Evolutionary conservation across 1,140 invertebrate species (phyloP).

Genomic region (Octopus bimaculoides): DNA sequence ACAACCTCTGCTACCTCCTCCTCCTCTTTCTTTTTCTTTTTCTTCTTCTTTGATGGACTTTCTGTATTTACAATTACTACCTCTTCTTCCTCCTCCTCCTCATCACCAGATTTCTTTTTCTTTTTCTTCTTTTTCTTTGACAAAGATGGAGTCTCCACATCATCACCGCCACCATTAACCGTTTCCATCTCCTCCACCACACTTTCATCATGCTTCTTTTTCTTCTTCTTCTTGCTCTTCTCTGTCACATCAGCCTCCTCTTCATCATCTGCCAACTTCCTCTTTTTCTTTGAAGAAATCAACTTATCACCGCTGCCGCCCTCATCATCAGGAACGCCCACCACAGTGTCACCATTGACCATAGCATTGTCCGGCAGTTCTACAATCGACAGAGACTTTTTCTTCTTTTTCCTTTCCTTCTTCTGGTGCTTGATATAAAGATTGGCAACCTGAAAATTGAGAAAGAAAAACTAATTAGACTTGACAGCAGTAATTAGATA

Average conservation of each 20-base stretch:
- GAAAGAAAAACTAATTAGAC: conserved; percentile 14
- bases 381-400: conserved; percentile 25
- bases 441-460: conserved; percentile 39
- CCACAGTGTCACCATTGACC: neutral
- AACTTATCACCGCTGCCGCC: neutral
- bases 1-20: conserved; percentile 3
- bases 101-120: conserved; percentile 41
- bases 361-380: conserved; percentile 3
- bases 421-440: conserved; percentile 44
- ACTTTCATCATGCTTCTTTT: conserved; percentile 22
- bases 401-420: conserved; percentile 47
- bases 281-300: neutral
- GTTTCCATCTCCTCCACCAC: conserved; percentile 21
- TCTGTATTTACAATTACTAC: conserved; percentile 17
- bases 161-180: neutral
- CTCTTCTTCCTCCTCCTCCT: conserved; percentile 19
- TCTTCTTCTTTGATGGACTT: conserved; percentile 29
- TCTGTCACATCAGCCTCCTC: conserved; percentile 24
- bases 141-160: neutral
- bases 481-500: neutral
- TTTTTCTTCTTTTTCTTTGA: conserved; percentile 48
- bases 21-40: conserved; percentile 31
- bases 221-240: conserved; percentile 31
- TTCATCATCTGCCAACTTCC: conserved; percentile 27
- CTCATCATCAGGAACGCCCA: neutral